Conservation (phyloP, 2,888 invertebrate species). For the Cephalotes varians region DNA sequence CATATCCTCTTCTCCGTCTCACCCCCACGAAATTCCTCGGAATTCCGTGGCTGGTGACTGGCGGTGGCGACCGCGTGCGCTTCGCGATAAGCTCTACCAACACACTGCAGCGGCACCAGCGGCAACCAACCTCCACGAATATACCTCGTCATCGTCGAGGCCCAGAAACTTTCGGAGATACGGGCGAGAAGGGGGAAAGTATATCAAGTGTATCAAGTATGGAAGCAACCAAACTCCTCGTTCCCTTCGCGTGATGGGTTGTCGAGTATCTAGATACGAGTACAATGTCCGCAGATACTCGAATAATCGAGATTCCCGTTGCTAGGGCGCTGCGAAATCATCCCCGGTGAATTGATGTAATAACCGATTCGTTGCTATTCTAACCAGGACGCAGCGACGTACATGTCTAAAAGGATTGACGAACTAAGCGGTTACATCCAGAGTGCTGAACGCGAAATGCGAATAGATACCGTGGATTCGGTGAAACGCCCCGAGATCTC, state of each 20-base stretch:
- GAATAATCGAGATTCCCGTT: not conserved
- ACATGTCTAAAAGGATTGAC: too few relatives aligned
- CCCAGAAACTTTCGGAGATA: slow-evolving; percentile 64
- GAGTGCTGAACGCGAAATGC: not conserved
- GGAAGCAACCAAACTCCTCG: slow-evolving; percentile 4
- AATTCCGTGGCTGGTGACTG: slow-evolving; percentile 81
- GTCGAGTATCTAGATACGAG: slow-evolving; percentile 20
- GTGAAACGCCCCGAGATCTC: not conserved
- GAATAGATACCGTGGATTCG: not conserved
- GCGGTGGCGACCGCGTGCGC: slow-evolving; percentile 84
- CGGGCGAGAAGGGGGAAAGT: not conserved
- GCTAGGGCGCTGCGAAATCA: not conserved
- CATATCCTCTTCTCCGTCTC: slow-evolving; percentile 50
- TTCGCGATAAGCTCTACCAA: slow-evolving; percentile 82
- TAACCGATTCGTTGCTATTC: not conserved
- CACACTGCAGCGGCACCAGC: slow-evolving; percentile 59
- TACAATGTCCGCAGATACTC: not conserved
- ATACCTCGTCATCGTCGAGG: slow-evolving; percentile 64
- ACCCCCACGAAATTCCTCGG: slow-evolving; percentile 68
- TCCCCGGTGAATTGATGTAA: not conserved
- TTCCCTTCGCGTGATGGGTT: not conserved
- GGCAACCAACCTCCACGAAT: slow-evolving; percentile 54
- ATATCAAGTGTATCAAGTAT: slow-evolving; percentile 42
- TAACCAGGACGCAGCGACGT: not conserved
- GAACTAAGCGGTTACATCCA: not conserved